Conservation (phyloP, 2,797 vertebrate genomes). For the Uromys caudimaculatus region DNA sequence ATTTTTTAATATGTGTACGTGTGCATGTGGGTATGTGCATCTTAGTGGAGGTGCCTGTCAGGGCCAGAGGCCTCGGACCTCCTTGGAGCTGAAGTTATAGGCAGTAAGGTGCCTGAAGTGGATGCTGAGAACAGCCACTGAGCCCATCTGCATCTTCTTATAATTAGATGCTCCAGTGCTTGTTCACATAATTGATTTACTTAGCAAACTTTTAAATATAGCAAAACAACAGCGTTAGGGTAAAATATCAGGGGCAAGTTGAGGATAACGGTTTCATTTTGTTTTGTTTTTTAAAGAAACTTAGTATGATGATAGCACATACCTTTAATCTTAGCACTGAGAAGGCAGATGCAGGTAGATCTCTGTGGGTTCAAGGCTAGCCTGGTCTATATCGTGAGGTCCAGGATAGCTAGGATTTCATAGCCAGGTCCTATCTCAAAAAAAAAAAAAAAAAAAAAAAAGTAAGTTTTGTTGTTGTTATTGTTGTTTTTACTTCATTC, state of each 20-base stretch:
- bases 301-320: neutral
- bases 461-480: neutral
- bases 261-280: neutral
- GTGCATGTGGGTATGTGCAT: neutral
- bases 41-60: neutral
- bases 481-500: constrained; percentile 38
- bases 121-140: neutral
- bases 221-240: neutral
- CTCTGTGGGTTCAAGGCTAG: neutral
- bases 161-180: neutral
- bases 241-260: neutral
- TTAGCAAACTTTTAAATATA: neutral
- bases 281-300: neutral
- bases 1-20: neutral
- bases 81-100: neutral
- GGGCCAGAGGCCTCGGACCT: neutral
- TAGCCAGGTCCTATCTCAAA: neutral
- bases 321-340: neutral
- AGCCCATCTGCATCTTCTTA: neutral
- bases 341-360: neutral
- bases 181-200: constrained; percentile 36
- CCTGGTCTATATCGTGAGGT: neutral
- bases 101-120: neutral
- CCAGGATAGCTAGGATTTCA: neutral
- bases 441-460: neutral